These are phyloP conservation scores for Craniophora ligustri DNA, from an alignment of 2,888 invertebrate genomes.

Conservation along the genomic window DNA sequence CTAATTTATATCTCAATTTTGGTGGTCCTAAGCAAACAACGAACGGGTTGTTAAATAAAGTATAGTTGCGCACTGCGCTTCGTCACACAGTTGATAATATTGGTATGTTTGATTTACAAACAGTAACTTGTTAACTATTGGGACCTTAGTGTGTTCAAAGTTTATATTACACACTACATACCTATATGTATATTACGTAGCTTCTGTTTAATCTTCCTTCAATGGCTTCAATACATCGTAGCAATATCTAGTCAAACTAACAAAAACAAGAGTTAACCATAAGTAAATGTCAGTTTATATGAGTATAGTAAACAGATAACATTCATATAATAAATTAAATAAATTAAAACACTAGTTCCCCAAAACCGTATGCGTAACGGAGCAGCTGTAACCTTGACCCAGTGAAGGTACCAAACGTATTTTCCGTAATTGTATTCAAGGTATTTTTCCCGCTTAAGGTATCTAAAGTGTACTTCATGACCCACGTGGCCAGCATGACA, in stretches of 20 bases:
- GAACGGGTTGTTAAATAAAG: constrained; percentile 27
- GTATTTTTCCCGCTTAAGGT: constrained; percentile 46
- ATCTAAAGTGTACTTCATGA: constrained; percentile 42
- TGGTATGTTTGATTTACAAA: constrained; percentile 60
- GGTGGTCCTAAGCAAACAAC: constrained; percentile 29
- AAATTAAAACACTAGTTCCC: constrained; percentile 1
- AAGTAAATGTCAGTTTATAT: no score
- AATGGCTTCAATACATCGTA: neutral
- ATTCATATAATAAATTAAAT: no score
- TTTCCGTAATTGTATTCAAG: constrained; percentile 61
- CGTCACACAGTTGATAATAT: constrained; percentile 28
- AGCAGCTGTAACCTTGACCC: constrained; percentile 65
- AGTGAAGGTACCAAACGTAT: constrained; percentile 48
- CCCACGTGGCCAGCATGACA: constrained; percentile 59
- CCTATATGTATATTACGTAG: constrained; percentile 2
- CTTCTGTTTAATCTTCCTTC: no score
- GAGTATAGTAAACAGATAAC: no score
- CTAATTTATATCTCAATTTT: constrained; percentile 21
- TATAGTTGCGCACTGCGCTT: constrained; percentile 6
- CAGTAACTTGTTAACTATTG: constrained; percentile 63
- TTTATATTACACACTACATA: constrained; percentile 51
- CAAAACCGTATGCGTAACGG: constrained; percentile 22
- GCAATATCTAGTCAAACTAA: neutral
- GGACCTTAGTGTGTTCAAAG: constrained; percentile 62
- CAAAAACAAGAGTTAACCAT: no score